Base-by-base conservation (phyloP, 2,113 vertebrate genomes). In the Trochalopteron elliotii region DNA sequence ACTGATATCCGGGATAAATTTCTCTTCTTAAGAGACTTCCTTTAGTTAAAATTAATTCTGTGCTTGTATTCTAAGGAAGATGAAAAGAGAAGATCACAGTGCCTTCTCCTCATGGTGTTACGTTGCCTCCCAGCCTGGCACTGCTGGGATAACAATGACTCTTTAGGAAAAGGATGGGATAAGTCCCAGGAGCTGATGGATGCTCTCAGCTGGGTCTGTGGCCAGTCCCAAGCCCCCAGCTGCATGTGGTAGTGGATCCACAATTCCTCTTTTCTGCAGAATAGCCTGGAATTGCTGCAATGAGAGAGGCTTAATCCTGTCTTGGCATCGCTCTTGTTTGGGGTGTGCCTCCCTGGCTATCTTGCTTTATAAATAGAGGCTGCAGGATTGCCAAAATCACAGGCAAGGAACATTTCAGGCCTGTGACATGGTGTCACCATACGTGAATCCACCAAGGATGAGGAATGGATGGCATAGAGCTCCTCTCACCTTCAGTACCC, bases 341-440 rank as follows among this genome's bases (percentile, higher is more conserved):
- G n/a, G 23, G 77, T 18, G 7, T 85, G 92, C 83, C 53, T 75
- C 81, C 74, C 52, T 81, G 94, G 69, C 92, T 50, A 72, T 69
- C 75, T 86, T 85, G 75, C 82, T 96, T 95, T 96, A 94, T 95
- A 97, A 96, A 97, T 69, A 97, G 90, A 95, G 89, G 52, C 74
- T 87, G 77, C 40, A 89, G 78, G 61, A 75, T 21, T 28, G 79
- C 53, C 77, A 67, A 68, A 79, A 84, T 61, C 42, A 65, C 11
- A 55, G n/a, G 52, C 7, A 28, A 91, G 79, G 63, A 83, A 53
- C 50, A 14, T 20, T 85, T 28, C 4, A 77, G 59, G 81, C 47
- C 74, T n/a, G 3, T 60, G 65, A 49, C 8, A 8, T 52, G 61
- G 59, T 57, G 50, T 83, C 39, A 45, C 72, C 37, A 7, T 14